Percentiles rank a stretch among this genome's conserved stretches.
Conservation (phyloP, 1,140 invertebrate genomes). For the Periplaneta americana region DNA sequence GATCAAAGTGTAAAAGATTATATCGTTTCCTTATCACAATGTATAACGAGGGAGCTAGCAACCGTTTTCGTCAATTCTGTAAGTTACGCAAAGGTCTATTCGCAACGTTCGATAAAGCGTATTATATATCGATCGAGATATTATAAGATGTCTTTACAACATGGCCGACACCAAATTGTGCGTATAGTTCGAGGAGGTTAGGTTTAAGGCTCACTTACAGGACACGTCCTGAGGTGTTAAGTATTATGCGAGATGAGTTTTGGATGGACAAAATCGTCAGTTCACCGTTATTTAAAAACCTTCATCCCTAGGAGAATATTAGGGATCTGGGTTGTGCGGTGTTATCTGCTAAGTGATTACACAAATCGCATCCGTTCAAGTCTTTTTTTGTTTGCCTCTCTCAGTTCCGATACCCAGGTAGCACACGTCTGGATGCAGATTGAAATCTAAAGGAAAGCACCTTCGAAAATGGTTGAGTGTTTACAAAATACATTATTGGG, state of each 20-base stretch:
- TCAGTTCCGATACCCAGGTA: too few species aligned
- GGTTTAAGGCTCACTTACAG: background rate
- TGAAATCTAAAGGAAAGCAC: too few species aligned
- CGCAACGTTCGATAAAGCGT: background rate
- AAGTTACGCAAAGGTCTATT: background rate
- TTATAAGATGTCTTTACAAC: background rate
- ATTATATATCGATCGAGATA: background rate
- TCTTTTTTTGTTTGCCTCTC: too few species aligned
- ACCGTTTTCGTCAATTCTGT: background rate
- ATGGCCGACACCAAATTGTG: background rate
- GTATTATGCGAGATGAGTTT: too few species aligned
- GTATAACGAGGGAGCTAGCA: background rate
- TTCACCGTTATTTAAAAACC: too few species aligned
- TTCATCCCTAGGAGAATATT: too few species aligned
- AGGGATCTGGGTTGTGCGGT: background rate
- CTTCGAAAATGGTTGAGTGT: too few species aligned
- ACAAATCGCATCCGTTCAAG: too few species aligned
- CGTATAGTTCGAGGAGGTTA: background rate
- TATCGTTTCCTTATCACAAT: background rate
- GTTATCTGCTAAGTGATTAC: background rate
- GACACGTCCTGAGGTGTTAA: too few species aligned
- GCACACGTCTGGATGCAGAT: too few species aligned
- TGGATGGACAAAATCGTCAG: too few species aligned
- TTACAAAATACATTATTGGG: too few species aligned
- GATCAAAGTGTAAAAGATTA: background rate